These are phyloP conservation scores for Scaptomyza hsui DNA, from an alignment of 1,140 invertebrate species.

Conservation along the genomic window DNA sequence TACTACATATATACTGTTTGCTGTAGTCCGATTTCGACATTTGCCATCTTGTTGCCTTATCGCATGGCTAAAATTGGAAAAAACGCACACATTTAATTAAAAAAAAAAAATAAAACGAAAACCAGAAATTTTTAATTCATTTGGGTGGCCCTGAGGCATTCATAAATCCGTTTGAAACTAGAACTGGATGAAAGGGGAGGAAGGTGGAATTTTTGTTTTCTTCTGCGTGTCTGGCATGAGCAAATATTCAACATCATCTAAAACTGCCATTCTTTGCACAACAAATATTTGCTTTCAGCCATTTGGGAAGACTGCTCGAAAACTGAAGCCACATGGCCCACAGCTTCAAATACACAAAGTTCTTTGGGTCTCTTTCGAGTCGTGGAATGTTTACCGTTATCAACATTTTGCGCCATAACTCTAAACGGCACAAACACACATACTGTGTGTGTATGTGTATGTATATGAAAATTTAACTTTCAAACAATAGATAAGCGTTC, in stretches of 20 bases:
- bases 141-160: constrained; percentile 24
- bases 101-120: constrained; percentile 1
- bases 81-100: constrained; percentile 65
- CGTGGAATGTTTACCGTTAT: constrained; percentile 58
- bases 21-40: constrained; percentile 38
- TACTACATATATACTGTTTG: not conserved
- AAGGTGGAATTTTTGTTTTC: too few relatives aligned
- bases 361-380: not conserved
- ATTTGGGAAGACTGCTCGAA: not conserved
- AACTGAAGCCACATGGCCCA: constrained; percentile 6
- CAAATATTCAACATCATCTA: constrained; percentile 52
- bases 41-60: constrained; percentile 44
- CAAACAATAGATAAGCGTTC: constrained; percentile 56
- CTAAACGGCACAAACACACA: constrained; percentile 26
- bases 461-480: constrained; percentile 67
- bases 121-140: constrained; percentile 45
- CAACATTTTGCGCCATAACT: constrained; percentile 70
- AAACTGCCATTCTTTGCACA: constrained; percentile 67
- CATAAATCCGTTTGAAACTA: too few relatives aligned
- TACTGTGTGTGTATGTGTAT: too few relatives aligned
- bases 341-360: constrained; percentile 14
- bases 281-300: constrained; percentile 66
- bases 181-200: not conserved
- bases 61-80: constrained; percentile 58
- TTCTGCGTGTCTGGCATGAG: constrained; percentile 45